phyloP scores from a whole-genome alignment of 2,797 vertebrate species.

The Sparidentex hasta region DNA sequence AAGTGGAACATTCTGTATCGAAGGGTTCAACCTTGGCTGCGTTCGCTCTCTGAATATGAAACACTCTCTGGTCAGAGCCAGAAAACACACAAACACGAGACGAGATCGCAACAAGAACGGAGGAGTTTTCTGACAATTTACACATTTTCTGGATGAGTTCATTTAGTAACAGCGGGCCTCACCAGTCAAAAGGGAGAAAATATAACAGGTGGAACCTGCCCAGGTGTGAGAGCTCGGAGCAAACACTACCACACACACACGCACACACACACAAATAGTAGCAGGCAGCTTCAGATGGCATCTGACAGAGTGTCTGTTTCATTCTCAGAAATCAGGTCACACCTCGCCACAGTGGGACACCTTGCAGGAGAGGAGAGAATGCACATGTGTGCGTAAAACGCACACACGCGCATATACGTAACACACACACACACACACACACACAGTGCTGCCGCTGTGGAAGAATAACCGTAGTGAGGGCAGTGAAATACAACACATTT shows the following conservation, averaged over 20 bases:
- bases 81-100: slow-evolving; percentile 4
- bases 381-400: slow-evolving; percentile 1
- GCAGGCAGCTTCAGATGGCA: slow-evolving; percentile 34
- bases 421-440: slow-evolving; percentile 3
- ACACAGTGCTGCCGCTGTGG: neutral
- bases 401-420: neutral
- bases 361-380: slow-evolving; percentile 28
- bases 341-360: slow-evolving; percentile 20
- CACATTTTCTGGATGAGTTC: slow-evolving; percentile 3
- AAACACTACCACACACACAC: neutral
- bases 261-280: slow-evolving; percentile 4
- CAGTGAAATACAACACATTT: slow-evolving; percentile 61
- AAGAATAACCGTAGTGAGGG: slow-evolving; percentile 34
- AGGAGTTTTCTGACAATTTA: neutral
- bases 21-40: neutral
- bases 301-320: slow-evolving; percentile 49
- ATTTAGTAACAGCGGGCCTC: neutral
- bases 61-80: slow-evolving; percentile 3
- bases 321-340: slow-evolving; percentile 62
- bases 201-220: neutral
- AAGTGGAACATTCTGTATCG: neutral
- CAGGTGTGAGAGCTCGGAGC: neutral
- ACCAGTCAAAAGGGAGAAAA: neutral
- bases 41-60: neutral
- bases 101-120: no score